Base-by-base conservation (phyloP, 2,888 invertebrate species). In the Platynereis dumerilii region DNA sequence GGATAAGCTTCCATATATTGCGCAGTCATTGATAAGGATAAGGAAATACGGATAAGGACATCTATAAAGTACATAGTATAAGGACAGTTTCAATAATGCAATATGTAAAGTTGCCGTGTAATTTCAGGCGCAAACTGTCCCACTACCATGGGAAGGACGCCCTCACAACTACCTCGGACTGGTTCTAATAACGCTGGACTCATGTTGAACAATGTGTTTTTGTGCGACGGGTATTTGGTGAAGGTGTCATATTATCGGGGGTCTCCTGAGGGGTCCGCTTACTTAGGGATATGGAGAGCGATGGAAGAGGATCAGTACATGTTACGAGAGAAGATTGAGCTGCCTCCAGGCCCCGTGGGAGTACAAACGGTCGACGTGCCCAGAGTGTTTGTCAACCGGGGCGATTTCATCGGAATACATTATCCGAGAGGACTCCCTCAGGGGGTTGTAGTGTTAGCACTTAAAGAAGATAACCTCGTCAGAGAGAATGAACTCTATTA, bases 371-470 rank as follows among this genome's bases (percentile, higher is more conserved):
- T 78, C 2, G 44, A 61, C 1, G 62, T 77, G 2, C 58, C 63
- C 1, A 52, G 42, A 3, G 79, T 77, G 7, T 71, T 80, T 27
- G 81, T 79, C 0, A 67, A 72, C 7, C 69, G 72, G 20, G 80
- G 80, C n/a, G 80, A 82, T 60, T 79, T 80, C 64, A 74, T 82
- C 39, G 82, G 82, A 26, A 69, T 82, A 3, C 81, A 80, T 64
- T 78, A 81, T 65, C 72, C 75, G 0, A 61, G 71, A 28, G 59
- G 22, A 7, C 68, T 75, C 0, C 65, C 67, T 2, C 72, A 71
- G n/a, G 79, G 79, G 24, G 75, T 79, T 3, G 72, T 81, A n/a
- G 75, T 75, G 2, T 74, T 72, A 54, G 72, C 79, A 5, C 74
- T 69, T 1, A 56, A 67, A 3, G 73, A 65, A 5, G 74, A 72